These are phyloP conservation scores for Actinernus sp. DNA, from an alignment of 92 coral and sea anemone species.

Conservation along the genomic window DNA sequence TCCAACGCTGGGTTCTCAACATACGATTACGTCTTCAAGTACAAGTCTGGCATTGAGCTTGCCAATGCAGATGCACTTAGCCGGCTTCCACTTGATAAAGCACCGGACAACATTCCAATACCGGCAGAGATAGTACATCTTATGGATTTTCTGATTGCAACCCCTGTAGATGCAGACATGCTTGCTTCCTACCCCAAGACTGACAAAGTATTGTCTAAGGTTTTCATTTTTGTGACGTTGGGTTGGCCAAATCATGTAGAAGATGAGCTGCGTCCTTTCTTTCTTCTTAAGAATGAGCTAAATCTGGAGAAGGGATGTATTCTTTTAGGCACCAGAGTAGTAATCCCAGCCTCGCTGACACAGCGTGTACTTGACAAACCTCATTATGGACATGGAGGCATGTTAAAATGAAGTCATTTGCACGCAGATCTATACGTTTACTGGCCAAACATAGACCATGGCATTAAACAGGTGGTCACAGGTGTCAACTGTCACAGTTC, in stretches of 20 bases:
- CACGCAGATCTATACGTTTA: too few relatives aligned
- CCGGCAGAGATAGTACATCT: too few relatives aligned
- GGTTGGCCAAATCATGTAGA: not conserved
- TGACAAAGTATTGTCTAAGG: not conserved
- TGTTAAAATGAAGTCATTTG: too few relatives aligned
- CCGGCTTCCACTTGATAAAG: too few relatives aligned
- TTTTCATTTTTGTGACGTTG: not conserved
- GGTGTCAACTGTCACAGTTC: too few relatives aligned
- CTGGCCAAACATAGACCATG: too few relatives aligned
- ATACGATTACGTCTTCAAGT: not conserved
- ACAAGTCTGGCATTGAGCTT: not conserved
- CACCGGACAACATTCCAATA: not conserved
- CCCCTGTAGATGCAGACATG: not conserved
- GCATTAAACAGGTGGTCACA: too few relatives aligned
- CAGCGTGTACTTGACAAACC: too few relatives aligned
- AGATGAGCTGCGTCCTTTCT: not conserved
- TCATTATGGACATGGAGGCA: too few relatives aligned
- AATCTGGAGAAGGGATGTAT: not conserved
- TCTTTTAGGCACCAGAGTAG: not conserved
- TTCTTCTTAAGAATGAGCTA: not conserved
- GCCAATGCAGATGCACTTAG: not conserved
- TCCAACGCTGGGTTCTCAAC: not conserved
- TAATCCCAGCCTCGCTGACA: not conserved
- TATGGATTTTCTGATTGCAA: not conserved
- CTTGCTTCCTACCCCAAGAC: not conserved